phyloP scores from a whole-genome alignment of 2,888 invertebrate species.

The Paralinhomoeus sp. region DNA sequence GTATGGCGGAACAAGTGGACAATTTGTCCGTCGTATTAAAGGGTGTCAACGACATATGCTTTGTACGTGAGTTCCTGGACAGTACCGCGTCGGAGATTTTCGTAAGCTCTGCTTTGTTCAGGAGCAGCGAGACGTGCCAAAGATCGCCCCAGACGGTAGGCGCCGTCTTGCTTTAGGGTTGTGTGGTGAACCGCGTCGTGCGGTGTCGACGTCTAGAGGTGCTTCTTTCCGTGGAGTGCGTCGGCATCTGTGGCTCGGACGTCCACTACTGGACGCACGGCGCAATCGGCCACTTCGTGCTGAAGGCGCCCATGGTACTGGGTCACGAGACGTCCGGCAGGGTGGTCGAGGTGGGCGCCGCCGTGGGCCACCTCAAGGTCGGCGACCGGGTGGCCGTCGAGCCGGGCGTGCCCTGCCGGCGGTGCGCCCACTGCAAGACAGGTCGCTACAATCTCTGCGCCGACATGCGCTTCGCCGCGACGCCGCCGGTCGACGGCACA shows the following conservation, averaged over 20 bases:
- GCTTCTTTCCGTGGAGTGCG: constrained; percentile 59
- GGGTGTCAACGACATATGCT: too few relatives aligned
- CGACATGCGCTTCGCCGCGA: constrained; percentile 72
- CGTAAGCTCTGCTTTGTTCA: too few relatives aligned
- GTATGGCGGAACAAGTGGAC: too few relatives aligned
- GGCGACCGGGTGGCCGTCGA: constrained; percentile 16
- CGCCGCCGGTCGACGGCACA: constrained; percentile 75
- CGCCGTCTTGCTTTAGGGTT: too few relatives aligned
- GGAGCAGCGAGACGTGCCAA: too few relatives aligned
- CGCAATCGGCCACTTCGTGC: constrained; percentile 58
- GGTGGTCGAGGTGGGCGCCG: constrained; percentile 43
- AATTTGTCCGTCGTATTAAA: too few relatives aligned
- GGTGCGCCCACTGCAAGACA: constrained; percentile 57
- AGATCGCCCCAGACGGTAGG: too few relatives aligned
- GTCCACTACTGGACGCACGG: constrained; percentile 73
- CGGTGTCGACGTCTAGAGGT: too few relatives aligned
- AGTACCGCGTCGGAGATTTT: too few relatives aligned
- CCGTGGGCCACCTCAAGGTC: constrained; percentile 33
- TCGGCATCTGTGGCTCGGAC: constrained; percentile 87
- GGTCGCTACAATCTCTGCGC: constrained; percentile 75
- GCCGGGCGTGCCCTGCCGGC: constrained; percentile 60
- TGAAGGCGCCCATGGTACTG: constrained; percentile 68
- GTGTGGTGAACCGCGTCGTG: too few relatives aligned
- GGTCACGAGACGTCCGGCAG: constrained; percentile 60
- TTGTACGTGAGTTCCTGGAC: too few relatives aligned